Evolutionary conservation across 2,797 vertebrate genomes (phyloP), one percentile per base, ranked within the genome.

Genomic region (Argya squamiceps): DNA sequence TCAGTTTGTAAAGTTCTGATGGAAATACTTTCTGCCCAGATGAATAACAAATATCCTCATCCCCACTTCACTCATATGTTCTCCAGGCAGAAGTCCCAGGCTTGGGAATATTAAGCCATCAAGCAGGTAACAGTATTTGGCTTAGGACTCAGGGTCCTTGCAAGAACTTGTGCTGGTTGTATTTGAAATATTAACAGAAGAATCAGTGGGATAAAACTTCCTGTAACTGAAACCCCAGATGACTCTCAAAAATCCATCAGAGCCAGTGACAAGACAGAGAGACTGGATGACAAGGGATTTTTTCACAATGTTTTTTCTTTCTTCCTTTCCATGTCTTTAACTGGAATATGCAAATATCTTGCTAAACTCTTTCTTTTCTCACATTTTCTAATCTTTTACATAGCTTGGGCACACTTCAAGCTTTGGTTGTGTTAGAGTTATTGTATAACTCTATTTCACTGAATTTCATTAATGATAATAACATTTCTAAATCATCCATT

Each of bases 71-170:
- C 77, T 94, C 96, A 95, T 74, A 30, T 91, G 93, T 93, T 95
- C 84, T 71, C 63, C 86, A 97, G 96, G 96, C 95, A 92, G 83
- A 83, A 76, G 69, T 88, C 95, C 89, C 83, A 94, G 92, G 36
- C 29, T 62, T 36, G 19, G 67, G 67, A 94, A 87, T 93, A 91
- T 73, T 87, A 91, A 93, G 91, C 92, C 9, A 1, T 91, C 63
- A 84, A 95, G 83, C 70, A 84, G 84, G 94, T 92, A 93, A 91
- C 50, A 73, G 39, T 78, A 70, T 44, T 96, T 81, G 84, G 82
- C 49, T 29, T 88, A 36, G 65, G 53, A 87, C 63, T 82, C 53
- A 0, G 53, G 43, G 16, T 69, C 93, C 53, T 95, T 95, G 96
- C 86, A 95, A 65, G 70, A 94, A 89, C 95, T 93, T 93, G 96